Conservation (phyloP, 2,797 vertebrate species). For the Periparus ater region DNA sequence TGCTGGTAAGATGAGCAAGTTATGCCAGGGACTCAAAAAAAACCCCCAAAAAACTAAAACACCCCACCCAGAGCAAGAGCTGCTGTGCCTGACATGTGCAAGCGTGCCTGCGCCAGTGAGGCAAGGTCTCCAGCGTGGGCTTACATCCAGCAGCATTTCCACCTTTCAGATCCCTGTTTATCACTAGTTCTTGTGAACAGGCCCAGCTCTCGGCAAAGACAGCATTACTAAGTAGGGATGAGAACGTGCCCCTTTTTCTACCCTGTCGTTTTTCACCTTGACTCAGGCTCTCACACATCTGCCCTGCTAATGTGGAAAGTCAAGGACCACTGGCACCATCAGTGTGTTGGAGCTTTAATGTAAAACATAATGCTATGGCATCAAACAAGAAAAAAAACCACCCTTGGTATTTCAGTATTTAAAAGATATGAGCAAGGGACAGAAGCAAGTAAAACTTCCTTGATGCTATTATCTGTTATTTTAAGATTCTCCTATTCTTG, state of each 20-base stretch:
- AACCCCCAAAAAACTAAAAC: neutral
- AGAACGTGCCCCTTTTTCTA: neutral
- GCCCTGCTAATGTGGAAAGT: neutral
- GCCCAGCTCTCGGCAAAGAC: neutral
- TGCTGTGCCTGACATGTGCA: neutral
- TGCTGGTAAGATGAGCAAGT: neutral
- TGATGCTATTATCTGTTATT: slow-evolving; percentile 2
- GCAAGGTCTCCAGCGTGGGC: neutral
- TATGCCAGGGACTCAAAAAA: neutral
- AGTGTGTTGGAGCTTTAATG: neutral
- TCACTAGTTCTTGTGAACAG: neutral
- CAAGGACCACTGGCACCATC: neutral
- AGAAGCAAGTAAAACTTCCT: neutral
- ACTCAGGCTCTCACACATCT: neutral
- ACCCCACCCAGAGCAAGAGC: neutral
- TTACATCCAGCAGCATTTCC: neutral
- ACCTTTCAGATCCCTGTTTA: neutral
- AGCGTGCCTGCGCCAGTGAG: neutral
- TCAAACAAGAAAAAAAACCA: neutral
- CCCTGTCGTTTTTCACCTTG: neutral
- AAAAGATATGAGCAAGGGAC: neutral
- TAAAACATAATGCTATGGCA: neutral
- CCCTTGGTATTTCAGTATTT: neutral
- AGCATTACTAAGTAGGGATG: neutral
- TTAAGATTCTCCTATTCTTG: neutral